Evolutionary conservation across 2,797 vertebrate species (phyloP), one percentile per base, ranked within the genome.

Genomic region (Sciurus vulgaris): DNA sequence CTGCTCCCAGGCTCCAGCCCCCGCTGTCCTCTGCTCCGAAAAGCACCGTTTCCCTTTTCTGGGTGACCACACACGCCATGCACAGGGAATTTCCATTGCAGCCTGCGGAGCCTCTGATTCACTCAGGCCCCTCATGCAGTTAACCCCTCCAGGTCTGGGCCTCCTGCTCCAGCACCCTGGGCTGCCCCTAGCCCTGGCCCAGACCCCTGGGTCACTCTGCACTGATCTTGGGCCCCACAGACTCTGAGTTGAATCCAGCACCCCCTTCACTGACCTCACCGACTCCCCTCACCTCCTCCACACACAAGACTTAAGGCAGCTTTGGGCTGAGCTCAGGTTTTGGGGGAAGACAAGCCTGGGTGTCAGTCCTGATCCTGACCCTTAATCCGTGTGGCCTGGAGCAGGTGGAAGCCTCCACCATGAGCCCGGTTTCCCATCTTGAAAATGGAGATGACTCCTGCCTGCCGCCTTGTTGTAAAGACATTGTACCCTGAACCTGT

Each of bases 41-140:
- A 99, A 98, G 98, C 98, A 98, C 97, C 97, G 97, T 98, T 99
- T 98, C 98, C 98, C 98, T 98, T 98, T 98, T 99, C 98, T 98
- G 97, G 98, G 98, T 98, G 98, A 98, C 98, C 98, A 98, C 98
- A 98, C 82, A 98, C 82, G 98, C 98, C 98, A 98, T 41, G 97
- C 97, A 98, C 96, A 98, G 98, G 98, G 98, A 99, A 98, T 98
- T 98, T 99, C 98, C 98, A 98, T 97, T 33, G 54, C 96, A n/a
- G 97, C 98, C 96, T 95, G 96, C 61, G 91, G 98, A 98, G 97
- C 98, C 98, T 98, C 98, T 99, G 98, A 99, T 98, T 98, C 98
- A 99, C 97, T 97, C 97, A 97, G 97, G 97, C 96, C 96, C 97
- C 96, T 96, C 79, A 95, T 96, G 88, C 72, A 79, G 97, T 98